Conservation (phyloP, 2,797 vertebrate species). For the Manis crassicaudata region DNA sequence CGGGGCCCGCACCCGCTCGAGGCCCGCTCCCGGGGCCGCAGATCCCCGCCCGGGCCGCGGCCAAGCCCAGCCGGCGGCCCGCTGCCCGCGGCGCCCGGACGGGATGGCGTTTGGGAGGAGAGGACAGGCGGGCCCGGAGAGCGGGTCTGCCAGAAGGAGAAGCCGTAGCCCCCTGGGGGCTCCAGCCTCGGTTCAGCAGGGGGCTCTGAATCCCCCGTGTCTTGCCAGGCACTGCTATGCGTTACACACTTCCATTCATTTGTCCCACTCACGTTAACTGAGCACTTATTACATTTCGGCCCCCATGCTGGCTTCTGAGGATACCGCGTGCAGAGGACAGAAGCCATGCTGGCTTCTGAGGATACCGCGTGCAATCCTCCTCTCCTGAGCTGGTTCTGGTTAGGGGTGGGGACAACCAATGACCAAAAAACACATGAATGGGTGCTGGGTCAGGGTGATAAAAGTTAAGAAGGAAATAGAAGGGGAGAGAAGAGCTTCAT, state of each 20-base stretch:
- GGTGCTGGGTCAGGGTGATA: too few relatives aligned
- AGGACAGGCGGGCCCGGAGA: not conserved
- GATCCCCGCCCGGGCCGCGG: not conserved
- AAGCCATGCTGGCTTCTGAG: not conserved
- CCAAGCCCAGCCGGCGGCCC: not conserved
- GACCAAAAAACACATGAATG: not conserved
- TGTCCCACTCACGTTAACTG: not conserved
- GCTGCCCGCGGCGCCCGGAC: not conserved
- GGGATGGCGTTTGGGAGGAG: not conserved
- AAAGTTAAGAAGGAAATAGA: not conserved
- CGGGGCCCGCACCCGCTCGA: conserved; percentile 11
- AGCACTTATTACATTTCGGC: not conserved
- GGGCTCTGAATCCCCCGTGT: not conserved
- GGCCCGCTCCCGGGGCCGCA: not conserved
- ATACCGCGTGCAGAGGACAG: not conserved
- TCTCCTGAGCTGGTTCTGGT: not conserved
- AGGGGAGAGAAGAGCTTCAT: not conserved
- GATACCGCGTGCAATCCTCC: not conserved
- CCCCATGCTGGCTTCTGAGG: not conserved
- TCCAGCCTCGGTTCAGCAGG: not conserved
- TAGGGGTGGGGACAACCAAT: not conserved
- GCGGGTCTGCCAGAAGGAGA: not conserved
- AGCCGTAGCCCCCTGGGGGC: too few relatives aligned
- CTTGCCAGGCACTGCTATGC: not conserved
- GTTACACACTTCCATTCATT: not conserved